phyloP scores from a whole-genome alignment of 2,797 vertebrate species.

The Neosalanx taihuensis region DNA sequence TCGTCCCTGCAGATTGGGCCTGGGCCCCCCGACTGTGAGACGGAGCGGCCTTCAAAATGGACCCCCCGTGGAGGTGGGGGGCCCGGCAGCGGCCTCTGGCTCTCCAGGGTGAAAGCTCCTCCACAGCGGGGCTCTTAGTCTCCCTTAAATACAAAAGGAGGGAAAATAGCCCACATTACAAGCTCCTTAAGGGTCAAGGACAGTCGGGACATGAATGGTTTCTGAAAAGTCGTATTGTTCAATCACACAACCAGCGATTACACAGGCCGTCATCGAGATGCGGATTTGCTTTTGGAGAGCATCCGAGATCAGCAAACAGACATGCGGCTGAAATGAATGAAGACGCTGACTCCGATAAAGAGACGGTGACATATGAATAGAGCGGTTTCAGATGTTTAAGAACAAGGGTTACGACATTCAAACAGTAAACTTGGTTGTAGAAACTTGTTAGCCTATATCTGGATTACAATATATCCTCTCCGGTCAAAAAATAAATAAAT shows the following conservation, averaged over 20 bases:
- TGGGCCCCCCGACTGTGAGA: constrained; percentile 51
- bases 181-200: constrained; percentile 85
- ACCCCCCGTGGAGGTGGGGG: constrained; percentile 58
- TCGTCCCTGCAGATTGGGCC: constrained; percentile 65
- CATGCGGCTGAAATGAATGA: constrained; percentile 69
- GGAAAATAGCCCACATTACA: constrained; percentile 78
- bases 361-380: constrained; percentile 55
- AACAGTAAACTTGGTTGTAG: too few relatives aligned
- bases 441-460: too few relatives aligned
- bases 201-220: constrained; percentile 74
- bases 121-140: constrained; percentile 64
- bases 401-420: too few relatives aligned
- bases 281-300: constrained; percentile 68
- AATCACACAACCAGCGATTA: constrained; percentile 81
- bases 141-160: constrained; percentile 72
- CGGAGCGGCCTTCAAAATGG: constrained; percentile 78
- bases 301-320: constrained; percentile 62
- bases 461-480: too few relatives aligned
- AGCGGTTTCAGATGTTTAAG: too few relatives aligned
- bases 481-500: too few relatives aligned
- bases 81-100: constrained; percentile 69
- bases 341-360: constrained; percentile 55
- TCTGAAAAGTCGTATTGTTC: constrained; percentile 76
- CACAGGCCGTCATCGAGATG: constrained; percentile 78
- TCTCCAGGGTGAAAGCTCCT: constrained; percentile 70